Evolutionary conservation across 2,888 invertebrate genomes (phyloP).

Genomic region (Polydrusus pterygomalis): DNA sequence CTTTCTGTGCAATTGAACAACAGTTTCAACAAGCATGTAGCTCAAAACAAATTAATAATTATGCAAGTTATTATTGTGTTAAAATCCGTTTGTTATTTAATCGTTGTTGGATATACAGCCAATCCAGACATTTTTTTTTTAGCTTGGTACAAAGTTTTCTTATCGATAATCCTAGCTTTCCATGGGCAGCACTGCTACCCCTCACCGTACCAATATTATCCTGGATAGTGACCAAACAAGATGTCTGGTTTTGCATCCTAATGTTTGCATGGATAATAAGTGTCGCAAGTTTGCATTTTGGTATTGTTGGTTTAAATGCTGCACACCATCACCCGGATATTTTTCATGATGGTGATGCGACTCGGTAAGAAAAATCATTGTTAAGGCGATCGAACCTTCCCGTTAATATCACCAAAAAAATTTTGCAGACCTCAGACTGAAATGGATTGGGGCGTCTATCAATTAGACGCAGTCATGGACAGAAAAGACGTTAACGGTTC

Average conservation of each 20-base stretch:
- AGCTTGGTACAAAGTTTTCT: slow-evolving; percentile 39
- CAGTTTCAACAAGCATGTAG: too few relatives aligned
- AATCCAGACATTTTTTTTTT: slow-evolving; percentile 33
- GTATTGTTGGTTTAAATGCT: slow-evolving; percentile 80
- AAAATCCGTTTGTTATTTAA: too few relatives aligned
- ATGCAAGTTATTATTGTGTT: too few relatives aligned
- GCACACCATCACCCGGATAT: slow-evolving; percentile 88
- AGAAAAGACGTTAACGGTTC: slow-evolving; percentile 80
- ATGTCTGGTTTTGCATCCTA: slow-evolving; percentile 67
- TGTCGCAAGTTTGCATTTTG: slow-evolving; percentile 77
- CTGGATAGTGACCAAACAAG: slow-evolving; percentile 55
- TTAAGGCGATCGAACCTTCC: background rate
- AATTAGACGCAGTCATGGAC: slow-evolving; percentile 84
- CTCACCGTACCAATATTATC: slow-evolving; percentile 57
- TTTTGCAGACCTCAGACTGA: slow-evolving; percentile 58
- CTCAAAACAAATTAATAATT: too few relatives aligned
- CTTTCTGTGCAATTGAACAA: too few relatives aligned
- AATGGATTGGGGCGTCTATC: slow-evolving; percentile 85
- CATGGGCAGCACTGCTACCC: slow-evolving; percentile 57
- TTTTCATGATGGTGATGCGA: slow-evolving; percentile 85
- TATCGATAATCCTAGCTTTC: background rate
- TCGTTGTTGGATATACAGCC: too few relatives aligned
- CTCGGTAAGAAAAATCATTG: slow-evolving; percentile 72
- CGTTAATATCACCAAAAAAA: background rate
- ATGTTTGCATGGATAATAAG: slow-evolving; percentile 79